Evolutionary conservation across 2,113 vertebrate species (phyloP).

Genomic region (Talpa occidentalis): DNA sequence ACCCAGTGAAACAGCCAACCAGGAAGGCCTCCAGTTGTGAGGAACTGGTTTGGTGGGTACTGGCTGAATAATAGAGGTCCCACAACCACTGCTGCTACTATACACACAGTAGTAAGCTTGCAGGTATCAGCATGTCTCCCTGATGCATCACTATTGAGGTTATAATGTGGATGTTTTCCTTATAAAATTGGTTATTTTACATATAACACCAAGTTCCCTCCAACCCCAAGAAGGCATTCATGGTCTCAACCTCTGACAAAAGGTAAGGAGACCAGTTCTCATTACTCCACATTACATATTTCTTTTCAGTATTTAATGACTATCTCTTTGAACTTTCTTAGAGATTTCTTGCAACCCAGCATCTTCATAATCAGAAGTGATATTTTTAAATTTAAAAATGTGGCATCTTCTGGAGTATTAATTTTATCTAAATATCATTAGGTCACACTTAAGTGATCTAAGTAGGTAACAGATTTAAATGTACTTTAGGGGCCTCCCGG

Average conservation of each 20-base stretch:
- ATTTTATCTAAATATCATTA: constrained; percentile 41
- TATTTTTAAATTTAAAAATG: constrained; percentile 40
- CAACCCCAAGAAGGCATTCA: neutral
- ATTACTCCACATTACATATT: neutral
- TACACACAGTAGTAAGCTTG: fast-evolving
- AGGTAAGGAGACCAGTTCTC: neutral
- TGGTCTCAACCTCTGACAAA: neutral
- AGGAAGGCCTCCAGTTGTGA: neutral
- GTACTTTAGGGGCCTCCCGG: neutral
- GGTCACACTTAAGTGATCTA: constrained; percentile 33
- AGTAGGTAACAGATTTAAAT: neutral
- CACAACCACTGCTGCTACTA: neutral
- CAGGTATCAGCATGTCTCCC: neutral
- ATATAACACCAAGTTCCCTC: neutral
- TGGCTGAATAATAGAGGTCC: too few species aligned
- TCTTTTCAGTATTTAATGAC: neutral
- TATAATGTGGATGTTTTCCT: too few species aligned
- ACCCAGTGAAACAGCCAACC: neutral
- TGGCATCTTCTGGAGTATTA: neutral
- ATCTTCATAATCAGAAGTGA: constrained; percentile 38
- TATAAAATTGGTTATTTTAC: neutral
- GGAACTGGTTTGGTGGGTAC: neutral
- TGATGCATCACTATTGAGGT: neutral
- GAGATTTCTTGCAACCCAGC: neutral
- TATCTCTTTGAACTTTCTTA: neutral